Conservation (phyloP, 2,888 invertebrate species). For the Catocala nupta region DNA sequence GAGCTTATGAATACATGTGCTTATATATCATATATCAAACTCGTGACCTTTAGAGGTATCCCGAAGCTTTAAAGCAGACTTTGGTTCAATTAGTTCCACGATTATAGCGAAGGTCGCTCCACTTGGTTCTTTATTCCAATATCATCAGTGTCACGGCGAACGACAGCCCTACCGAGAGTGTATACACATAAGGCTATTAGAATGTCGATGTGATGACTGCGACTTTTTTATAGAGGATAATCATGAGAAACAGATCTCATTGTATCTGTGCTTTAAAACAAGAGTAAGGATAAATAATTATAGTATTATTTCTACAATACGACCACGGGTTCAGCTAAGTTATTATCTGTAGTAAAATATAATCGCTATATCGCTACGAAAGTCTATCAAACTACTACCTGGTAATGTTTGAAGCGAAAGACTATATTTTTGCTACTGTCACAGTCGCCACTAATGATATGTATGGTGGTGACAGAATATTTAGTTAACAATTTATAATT, state of each 20-base stretch:
- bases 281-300: too few relatives aligned
- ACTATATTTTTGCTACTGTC: too few relatives aligned
- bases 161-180: constrained; percentile 65
- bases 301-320: too few relatives aligned
- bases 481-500: too few relatives aligned
- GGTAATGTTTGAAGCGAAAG: too few relatives aligned
- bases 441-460: too few relatives aligned
- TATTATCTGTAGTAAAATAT: too few relatives aligned
- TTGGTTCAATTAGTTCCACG: constrained; percentile 51
- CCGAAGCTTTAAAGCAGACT: constrained; percentile 42
- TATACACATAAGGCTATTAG: constrained; percentile 57
- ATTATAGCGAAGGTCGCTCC: constrained; percentile 62
- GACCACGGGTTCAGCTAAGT: too few relatives aligned
- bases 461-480: too few relatives aligned
- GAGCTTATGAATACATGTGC: constrained; percentile 1
- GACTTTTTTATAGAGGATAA: constrained; percentile 16
- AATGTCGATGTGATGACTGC: constrained; percentile 58
- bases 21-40: constrained; percentile 41
- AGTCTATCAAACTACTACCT: too few relatives aligned
- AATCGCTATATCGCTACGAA: too few relatives aligned
- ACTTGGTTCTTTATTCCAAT: constrained; percentile 72
- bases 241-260: constrained; percentile 5
- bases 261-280: not conserved
- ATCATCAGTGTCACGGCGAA: constrained; percentile 83
- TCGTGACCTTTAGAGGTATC: constrained; percentile 45